Percentiles rank a stretch among this genome's conserved stretches.
Conservation (phyloP, 2,797 vertebrate species). For the Lepus oiostolus region DNA sequence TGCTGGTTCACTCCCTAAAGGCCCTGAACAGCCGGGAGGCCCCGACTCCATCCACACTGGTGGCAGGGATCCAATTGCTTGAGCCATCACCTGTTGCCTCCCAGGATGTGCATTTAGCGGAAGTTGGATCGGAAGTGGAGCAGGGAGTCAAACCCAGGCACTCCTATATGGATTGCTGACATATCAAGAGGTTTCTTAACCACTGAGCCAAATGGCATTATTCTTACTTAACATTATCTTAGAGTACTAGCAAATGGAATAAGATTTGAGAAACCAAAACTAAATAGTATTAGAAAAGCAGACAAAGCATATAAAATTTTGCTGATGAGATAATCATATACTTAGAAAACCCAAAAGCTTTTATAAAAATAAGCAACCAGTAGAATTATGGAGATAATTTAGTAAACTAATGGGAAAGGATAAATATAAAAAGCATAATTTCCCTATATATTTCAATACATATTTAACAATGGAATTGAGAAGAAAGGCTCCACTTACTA, state of each 20-base stretch:
- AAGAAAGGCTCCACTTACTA: not conserved
- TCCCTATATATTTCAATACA: not conserved
- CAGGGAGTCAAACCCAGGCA: too few relatives aligned
- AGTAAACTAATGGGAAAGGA: not conserved
- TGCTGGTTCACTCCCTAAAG: too few relatives aligned
- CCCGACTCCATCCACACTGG: too few relatives aligned
- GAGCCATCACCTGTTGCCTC: too few relatives aligned
- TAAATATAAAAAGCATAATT: not conserved
- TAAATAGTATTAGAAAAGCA: not conserved
- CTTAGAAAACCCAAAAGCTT: not conserved
- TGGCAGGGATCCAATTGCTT: too few relatives aligned
- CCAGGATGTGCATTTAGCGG: too few relatives aligned
- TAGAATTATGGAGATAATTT: not conserved
- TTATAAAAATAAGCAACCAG: not conserved
- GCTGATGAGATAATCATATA: not conserved
- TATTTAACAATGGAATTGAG: not conserved
- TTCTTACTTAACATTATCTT: constrained; percentile 7
- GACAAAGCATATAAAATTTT: not conserved
- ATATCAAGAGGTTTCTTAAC: too few relatives aligned
- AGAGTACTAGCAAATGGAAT: not conserved
- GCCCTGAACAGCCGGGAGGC: too few relatives aligned
- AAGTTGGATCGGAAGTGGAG: too few relatives aligned
- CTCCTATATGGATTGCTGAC: too few relatives aligned
- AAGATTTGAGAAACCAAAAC: not conserved
- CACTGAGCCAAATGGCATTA: not conserved